Conservation (phyloP, 2,113 vertebrate genomes). For the Antechinus flavipes region DNA sequence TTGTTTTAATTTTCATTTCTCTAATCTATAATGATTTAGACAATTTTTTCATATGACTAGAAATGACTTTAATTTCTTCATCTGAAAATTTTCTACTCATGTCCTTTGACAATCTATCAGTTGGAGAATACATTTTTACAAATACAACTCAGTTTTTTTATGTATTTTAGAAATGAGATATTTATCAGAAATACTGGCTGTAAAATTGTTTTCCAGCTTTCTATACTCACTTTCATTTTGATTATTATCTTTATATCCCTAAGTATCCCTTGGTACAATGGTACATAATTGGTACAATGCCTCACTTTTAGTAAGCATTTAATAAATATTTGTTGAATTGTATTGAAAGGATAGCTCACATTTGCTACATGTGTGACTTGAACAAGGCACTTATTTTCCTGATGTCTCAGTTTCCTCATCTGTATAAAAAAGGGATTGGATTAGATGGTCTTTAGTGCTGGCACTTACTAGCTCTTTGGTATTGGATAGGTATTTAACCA, state of each 20-base stretch:
- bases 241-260: neutral
- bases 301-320: neutral
- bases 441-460: neutral
- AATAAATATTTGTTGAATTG: neutral
- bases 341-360: neutral
- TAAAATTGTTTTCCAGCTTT: too few relatives aligned
- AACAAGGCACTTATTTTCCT: neutral
- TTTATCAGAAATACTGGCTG: too few relatives aligned
- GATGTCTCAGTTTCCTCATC: neutral
- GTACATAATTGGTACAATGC: neutral
- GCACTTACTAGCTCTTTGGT: neutral
- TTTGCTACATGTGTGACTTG: neutral
- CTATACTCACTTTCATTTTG: neutral
- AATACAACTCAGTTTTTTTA: too few relatives aligned
- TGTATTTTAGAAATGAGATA: too few relatives aligned
- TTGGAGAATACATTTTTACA: too few relatives aligned
- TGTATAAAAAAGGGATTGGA: neutral
- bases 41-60: too few relatives aligned
- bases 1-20: too few relatives aligned
- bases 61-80: too few relatives aligned
- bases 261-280: neutral
- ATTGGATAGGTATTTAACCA: neutral
- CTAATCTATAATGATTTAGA: too few relatives aligned
- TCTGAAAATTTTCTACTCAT: too few relatives aligned
- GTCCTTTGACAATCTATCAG: too few relatives aligned